Percentiles rank a stretch among this genome's conserved stretches.
These are phyloP conservation scores for Dipodomys spectabilis DNA, from an alignment of 2,113 vertebrate species.

Conservation along the genomic window DNA sequence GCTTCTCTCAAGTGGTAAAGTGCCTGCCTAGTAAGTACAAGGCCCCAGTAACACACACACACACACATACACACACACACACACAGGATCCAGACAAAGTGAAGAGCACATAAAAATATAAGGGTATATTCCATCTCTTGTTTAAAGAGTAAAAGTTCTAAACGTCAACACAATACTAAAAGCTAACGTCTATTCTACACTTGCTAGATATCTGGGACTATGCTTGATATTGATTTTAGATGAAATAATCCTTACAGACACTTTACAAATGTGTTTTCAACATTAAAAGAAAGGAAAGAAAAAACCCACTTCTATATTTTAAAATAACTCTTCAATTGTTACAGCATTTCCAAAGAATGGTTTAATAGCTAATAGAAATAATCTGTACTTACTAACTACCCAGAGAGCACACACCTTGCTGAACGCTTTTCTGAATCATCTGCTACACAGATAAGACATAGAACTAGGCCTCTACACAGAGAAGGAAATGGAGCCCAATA, in stretches of 20 bases:
- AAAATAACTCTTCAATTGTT: background rate
- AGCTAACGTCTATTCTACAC: background rate
- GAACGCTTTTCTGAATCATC: background rate
- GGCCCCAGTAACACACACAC: too few relatives aligned
- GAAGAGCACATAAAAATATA: background rate
- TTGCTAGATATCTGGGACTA: background rate
- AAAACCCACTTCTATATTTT: background rate
- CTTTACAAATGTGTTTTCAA: background rate
- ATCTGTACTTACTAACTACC: background rate
- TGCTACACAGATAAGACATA: background rate
- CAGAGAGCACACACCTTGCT: background rate
- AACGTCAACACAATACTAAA: background rate
- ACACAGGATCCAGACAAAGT: slow-evolving; percentile 5
- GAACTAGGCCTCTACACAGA: background rate
- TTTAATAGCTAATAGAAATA: background rate
- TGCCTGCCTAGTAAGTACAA: too few relatives aligned
- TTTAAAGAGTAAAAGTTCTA: background rate
- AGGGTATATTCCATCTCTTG: background rate
- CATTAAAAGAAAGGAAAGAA: background rate
- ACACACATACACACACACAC: too few relatives aligned
- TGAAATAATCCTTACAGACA: slow-evolving; percentile 2
- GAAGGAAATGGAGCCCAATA: background rate
- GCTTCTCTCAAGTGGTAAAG: too few relatives aligned
- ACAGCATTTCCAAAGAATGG: background rate
- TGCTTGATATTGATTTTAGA: background rate